These are phyloP conservation scores for Fulica atra DNA, from an alignment of 2,113 vertebrate species.

Conservation along the genomic window DNA sequence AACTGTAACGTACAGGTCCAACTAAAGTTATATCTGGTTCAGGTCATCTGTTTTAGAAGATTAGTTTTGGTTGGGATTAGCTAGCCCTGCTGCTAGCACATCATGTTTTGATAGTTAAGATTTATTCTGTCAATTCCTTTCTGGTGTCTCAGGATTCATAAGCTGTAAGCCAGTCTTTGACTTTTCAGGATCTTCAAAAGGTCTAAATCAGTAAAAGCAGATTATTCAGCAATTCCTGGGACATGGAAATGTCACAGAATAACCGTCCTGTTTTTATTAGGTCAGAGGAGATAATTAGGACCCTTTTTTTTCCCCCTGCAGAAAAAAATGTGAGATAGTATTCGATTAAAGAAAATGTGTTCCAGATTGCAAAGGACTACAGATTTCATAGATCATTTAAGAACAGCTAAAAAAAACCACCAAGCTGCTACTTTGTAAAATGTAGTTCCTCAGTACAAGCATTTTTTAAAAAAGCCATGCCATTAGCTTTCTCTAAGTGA, in stretches of 20 bases:
- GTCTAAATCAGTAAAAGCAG: neutral
- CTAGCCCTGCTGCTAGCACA: neutral
- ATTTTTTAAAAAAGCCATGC: neutral
- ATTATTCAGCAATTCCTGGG: neutral
- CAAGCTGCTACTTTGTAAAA: neutral
- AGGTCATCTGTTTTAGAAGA: neutral
- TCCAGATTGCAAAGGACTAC: neutral
- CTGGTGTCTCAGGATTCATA: neutral
- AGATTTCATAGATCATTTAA: neutral
- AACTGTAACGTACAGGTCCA: neutral
- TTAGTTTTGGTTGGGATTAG: constrained; percentile 14
- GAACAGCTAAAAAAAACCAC: neutral
- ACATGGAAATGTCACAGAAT: neutral
- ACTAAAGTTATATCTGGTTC: neutral
- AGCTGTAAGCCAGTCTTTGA: neutral
- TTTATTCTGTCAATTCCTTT: neutral
- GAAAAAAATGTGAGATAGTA: neutral
- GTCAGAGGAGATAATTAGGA: neutral
- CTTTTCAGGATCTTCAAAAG: neutral
- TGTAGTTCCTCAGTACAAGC: neutral
- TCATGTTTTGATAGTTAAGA: neutral
- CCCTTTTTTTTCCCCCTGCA: neutral
- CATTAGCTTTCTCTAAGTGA: neutral
- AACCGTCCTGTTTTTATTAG: neutral
- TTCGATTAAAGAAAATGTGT: neutral